A percentile compares a stretch with the other conserved stretches of the same genome.
Conservation (phyloP, 2,113 vertebrate species). For the Elanus axillaris region DNA sequence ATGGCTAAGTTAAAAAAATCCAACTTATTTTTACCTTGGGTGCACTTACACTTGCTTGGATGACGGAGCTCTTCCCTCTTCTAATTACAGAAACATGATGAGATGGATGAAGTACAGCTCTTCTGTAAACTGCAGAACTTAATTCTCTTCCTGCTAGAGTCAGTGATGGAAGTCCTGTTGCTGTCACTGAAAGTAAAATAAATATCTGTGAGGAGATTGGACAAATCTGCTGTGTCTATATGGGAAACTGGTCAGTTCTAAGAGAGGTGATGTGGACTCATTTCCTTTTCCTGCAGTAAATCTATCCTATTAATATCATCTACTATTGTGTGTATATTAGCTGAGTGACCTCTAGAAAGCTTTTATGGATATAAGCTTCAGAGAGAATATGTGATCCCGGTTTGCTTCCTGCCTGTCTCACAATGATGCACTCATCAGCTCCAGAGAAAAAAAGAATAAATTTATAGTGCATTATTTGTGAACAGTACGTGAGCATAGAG, state of each 20-base stretch:
- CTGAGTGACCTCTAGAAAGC: neutral
- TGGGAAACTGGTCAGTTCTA: neutral
- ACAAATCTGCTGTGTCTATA: neutral
- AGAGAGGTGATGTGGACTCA: neutral
- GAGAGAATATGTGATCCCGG: neutral
- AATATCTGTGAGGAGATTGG: constrained; percentile 22
- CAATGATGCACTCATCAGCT: neutral
- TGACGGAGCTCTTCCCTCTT: neutral
- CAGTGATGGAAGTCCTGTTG: neutral
- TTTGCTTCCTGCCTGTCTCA: neutral
- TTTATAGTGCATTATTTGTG: neutral
- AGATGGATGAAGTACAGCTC: neutral
- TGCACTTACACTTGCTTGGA: neutral
- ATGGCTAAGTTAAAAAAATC: neutral
- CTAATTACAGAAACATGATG: neutral
- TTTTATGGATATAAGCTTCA: neutral
- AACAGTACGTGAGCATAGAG: neutral
- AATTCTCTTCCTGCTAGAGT: neutral
- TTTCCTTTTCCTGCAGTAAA: constrained; percentile 48
- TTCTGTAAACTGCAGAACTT: neutral
- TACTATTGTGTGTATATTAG: neutral
- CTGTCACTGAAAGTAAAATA: constrained; percentile 33
- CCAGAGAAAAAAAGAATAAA: neutral
- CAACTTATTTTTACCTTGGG: neutral
- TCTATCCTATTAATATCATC: neutral